A percentile compares a stretch with the other conserved stretches of the same genome.
Evolutionary conservation across 2,113 vertebrate genomes (phyloP).

Genomic region (Ceuthmochares aereus): DNA sequence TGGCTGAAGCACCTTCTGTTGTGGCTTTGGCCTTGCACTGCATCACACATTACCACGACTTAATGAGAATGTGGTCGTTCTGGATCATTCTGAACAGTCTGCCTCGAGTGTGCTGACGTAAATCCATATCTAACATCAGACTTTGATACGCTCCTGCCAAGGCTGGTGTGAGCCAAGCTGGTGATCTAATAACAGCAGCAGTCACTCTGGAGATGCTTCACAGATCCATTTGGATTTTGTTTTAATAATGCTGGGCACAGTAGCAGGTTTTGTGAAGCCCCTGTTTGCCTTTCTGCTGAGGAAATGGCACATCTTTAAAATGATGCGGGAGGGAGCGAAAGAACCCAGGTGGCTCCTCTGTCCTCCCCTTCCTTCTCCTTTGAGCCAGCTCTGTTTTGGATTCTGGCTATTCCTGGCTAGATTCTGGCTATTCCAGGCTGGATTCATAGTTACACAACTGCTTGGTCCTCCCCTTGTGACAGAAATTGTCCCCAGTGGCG

Average conservation of each 20-base stretch:
- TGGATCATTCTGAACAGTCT: neutral
- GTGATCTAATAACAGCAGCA: slow-evolving; percentile 29
- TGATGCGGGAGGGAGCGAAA: neutral
- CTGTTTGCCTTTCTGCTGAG: slow-evolving; percentile 40
- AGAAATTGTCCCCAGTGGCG: neutral
- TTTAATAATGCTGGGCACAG: neutral
- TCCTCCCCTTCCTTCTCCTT: neutral
- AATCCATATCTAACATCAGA: slow-evolving; percentile 25
- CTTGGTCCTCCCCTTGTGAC: neutral
- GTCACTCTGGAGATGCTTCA: neutral
- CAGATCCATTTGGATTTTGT: slow-evolving; percentile 19
- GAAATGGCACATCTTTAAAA: neutral
- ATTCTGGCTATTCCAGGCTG: neutral
- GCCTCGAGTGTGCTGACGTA: neutral
- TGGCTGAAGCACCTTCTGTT: neutral
- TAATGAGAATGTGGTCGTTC: neutral
- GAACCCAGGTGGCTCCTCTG: neutral
- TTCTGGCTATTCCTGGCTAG: too few relatives aligned
- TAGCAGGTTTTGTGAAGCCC: neutral
- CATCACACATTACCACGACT: neutral
- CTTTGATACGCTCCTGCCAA: neutral
- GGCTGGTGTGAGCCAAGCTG: neutral
- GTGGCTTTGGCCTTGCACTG: neutral
- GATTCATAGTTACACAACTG: neutral
- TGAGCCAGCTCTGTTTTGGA: neutral